Conservation (phyloP, 2,113 vertebrate genomes). For the Callipepla squamata region DNA sequence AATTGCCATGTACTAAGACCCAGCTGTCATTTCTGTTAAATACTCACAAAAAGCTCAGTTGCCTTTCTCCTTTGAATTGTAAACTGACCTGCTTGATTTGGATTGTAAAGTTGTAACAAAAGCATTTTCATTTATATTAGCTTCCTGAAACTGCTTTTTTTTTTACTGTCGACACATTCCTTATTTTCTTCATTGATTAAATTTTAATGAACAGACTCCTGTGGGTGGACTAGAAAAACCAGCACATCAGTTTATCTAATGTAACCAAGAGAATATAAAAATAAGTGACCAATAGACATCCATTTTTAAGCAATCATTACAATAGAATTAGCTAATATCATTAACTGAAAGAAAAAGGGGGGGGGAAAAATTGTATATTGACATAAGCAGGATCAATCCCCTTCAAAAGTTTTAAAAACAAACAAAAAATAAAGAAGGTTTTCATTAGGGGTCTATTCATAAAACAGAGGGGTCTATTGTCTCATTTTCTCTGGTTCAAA, state of each 20-base stretch:
- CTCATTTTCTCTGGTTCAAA: not conserved
- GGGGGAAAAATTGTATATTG: not conserved
- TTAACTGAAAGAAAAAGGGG: not conserved
- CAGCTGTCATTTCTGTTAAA: not conserved
- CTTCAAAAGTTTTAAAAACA: not conserved
- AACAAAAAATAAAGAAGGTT: not conserved
- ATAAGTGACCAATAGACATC: not conserved
- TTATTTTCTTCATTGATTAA: conserved; percentile 11
- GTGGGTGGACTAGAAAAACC: not conserved
- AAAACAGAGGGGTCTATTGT: not conserved
- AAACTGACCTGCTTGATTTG: not conserved
- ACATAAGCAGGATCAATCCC: not conserved
- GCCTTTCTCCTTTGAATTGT: not conserved
- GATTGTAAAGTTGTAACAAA: not conserved
- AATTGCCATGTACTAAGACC: not conserved
- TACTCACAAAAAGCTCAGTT: not conserved
- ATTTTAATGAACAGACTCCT: not conserved
- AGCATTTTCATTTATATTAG: not conserved
- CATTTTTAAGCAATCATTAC: not conserved
- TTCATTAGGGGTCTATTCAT: accelerated
- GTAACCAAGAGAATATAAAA: not conserved
- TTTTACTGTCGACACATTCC: not conserved
- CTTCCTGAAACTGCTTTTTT: not conserved
- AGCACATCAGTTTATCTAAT: not conserved
- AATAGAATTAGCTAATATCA: not conserved